phyloP scores from a whole-genome alignment of 1,140 invertebrate species.

The Drosophila nannoptera region DNA sequence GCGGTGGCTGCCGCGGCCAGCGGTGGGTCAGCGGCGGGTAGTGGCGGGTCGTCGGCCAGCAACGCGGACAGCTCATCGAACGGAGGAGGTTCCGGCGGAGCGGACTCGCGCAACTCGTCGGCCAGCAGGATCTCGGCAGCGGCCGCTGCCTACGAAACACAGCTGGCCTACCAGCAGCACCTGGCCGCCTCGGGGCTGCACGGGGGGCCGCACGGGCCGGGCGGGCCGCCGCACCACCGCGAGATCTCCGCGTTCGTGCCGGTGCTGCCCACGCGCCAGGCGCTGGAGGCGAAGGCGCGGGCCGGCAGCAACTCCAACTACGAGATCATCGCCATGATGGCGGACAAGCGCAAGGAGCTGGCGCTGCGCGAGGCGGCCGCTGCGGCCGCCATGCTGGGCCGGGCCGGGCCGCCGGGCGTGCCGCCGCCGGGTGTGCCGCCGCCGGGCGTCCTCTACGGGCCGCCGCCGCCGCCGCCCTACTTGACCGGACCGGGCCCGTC shows the following conservation, averaged over 20 bases:
- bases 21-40: slow-evolving; percentile 1
- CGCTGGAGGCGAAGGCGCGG: slow-evolving; percentile 80
- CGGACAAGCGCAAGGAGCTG: slow-evolving; percentile 89
- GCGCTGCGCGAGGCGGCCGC: slow-evolving; percentile 85
- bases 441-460: slow-evolving; percentile 83
- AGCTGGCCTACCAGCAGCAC: slow-evolving; percentile 86
- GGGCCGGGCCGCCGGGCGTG: slow-evolving; percentile 80
- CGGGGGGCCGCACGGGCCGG: slow-evolving; percentile 57
- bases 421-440: slow-evolving; percentile 68
- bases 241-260: slow-evolving; percentile 91
- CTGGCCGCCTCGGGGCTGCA: slow-evolving; percentile 80
- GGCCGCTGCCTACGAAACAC: slow-evolving; percentile 82
- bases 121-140: slow-evolving; percentile 76
- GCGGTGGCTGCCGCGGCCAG: slow-evolving; percentile 41
- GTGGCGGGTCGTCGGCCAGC: slow-evolving; percentile 40
- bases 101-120: slow-evolving; percentile 80
- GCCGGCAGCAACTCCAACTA: slow-evolving; percentile 82
- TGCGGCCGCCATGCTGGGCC: slow-evolving; percentile 81
- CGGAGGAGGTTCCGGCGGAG: too few species aligned
- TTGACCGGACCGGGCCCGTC: slow-evolving; percentile 83
- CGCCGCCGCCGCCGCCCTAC: slow-evolving; percentile 81
- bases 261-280: slow-evolving; percentile 87
- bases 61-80: slow-evolving; percentile 58
- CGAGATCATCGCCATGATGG: slow-evolving; percentile 92
- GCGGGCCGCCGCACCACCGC: slow-evolving; percentile 81